Percentiles rank a stretch among this genome's conserved stretches.
Conservation (phyloP, 2,888 invertebrate species). For the Baronia brevicornis region DNA sequence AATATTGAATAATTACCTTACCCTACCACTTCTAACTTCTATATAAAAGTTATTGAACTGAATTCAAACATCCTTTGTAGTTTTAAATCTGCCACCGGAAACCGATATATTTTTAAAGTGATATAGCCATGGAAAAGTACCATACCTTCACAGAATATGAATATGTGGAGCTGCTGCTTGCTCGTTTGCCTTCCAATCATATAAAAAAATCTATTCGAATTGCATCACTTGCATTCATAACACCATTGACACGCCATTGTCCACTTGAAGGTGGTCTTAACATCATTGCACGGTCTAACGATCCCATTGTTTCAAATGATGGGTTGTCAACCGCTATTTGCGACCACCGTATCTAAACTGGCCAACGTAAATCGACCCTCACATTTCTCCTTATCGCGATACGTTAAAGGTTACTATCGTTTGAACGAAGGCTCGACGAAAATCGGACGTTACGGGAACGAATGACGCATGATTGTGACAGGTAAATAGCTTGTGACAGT, state of each 20-base stretch:
- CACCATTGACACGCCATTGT: slow-evolving; percentile 30
- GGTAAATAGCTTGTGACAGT: slow-evolving; percentile 51
- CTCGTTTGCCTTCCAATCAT: too few species aligned
- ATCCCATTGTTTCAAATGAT: slow-evolving; percentile 66
- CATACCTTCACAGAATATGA: too few species aligned
- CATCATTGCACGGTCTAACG: slow-evolving; percentile 61
- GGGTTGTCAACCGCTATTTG: slow-evolving; percentile 55
- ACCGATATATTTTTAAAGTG: too few species aligned
- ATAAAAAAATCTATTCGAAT: too few species aligned
- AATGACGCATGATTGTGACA: slow-evolving; percentile 49
- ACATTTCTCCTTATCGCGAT: slow-evolving; percentile 21
- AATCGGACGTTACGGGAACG: slow-evolving; percentile 42
- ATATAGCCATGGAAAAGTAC: too few species aligned
- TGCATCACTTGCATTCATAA: slow-evolving; percentile 33
- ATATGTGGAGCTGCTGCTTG: too few species aligned
- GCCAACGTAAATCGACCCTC: slow-evolving; percentile 15
- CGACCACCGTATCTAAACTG: slow-evolving; percentile 25
- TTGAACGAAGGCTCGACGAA: slow-evolving; percentile 3
- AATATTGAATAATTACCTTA: too few species aligned
- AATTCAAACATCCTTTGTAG: too few species aligned
- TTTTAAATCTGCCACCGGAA: too few species aligned
- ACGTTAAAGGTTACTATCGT: slow-evolving; percentile 29
- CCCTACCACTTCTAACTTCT: too few species aligned
- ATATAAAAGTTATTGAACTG: too few species aligned
- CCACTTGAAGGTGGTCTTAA: slow-evolving; percentile 55